Evolutionary conservation across 2,888 invertebrate genomes (phyloP), one percentile per base, ranked within the genome.

Genomic region (Rotaria magnacalcarata): DNA sequence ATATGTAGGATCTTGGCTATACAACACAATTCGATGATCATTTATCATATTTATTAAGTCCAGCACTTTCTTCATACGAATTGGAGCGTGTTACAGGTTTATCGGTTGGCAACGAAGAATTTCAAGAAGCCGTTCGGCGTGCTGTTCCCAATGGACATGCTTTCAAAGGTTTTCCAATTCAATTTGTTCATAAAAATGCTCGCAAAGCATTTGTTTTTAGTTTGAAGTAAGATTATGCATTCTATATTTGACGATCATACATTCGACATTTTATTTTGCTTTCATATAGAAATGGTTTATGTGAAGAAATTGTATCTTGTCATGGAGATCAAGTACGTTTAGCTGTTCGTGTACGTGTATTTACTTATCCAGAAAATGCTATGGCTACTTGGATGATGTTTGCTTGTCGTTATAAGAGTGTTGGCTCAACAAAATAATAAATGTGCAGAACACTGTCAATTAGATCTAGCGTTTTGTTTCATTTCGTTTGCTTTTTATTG

Each of bases 141-240:
- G 88, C 89, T 24, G 90, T 91, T 3, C 91, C 91, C 21, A 91
- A 91, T 87, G 91, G 91, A n/a, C 91, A 91, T 88, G 91, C 91
- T 21, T 91, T 91, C 87, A 91, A 91, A 87, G 91, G 86, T n/a
- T 87, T 88, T 85, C 91, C 91, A 8, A 90, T 90, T 56, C 91
- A 91, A 88, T 91, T 91, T 88, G 89, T 90, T n/a, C 91, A 91
- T 87, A 88, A 89, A 84, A 91, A 91, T 88, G 90, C 90, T 19
- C 88, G 90, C 74, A 89, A 89, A 87, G 89, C 89, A 16, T 90
- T 91, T 87, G 88, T 89, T 56, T 89, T 90, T 24, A 90, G 90
- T 87, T 88, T 91, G 14, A 90, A 89, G 90, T 91, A 89, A 74
- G 16, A 16, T 52, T 52, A 2, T 16, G 11, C 11, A 47, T 7